These are phyloP conservation scores for Eospalax fontanierii DNA, from an alignment of 2,797 vertebrate species.

Conservation along the genomic window DNA sequence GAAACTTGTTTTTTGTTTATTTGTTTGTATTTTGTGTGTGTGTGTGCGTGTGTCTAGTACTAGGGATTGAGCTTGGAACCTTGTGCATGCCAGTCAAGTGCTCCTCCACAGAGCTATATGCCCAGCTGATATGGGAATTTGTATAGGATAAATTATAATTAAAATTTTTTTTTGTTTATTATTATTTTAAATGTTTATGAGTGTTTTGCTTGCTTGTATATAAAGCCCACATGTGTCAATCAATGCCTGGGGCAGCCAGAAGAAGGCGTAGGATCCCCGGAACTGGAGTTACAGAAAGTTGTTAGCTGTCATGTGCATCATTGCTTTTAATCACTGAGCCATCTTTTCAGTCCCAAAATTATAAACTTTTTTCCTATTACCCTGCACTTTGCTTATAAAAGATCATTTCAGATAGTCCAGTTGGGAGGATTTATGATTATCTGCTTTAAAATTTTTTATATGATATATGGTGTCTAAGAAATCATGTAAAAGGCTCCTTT, in stretches of 20 bases:
- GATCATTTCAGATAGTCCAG: slow-evolving; percentile 30
- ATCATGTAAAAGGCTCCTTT: slow-evolving; percentile 41
- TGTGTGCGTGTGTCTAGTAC: not conserved
- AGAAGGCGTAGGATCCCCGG: no score
- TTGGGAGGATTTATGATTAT: slow-evolving; percentile 14
- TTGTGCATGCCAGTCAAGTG: not conserved
- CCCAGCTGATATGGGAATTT: not conserved
- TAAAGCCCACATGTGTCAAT: no score
- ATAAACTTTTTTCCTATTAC: not conserved
- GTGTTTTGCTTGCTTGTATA: no score
- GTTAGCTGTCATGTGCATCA: no score
- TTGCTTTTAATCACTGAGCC: no score
- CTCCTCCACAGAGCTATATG: not conserved
- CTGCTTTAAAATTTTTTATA: slow-evolving; percentile 33
- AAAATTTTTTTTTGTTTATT: no score
- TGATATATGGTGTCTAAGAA: slow-evolving; percentile 47
- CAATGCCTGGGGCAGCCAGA: no score
- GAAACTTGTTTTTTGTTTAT: not conserved
- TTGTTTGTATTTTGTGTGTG: not conserved
- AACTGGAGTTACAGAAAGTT: no score
- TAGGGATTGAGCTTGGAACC: not conserved
- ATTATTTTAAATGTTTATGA: no score
- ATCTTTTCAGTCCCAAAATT: no score
- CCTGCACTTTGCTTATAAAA: slow-evolving; percentile 1
- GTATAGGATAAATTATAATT: not conserved